Evolutionary conservation across 2,888 invertebrate genomes (phyloP).

Genomic region (Acanthosepion pharaonis): DNA sequence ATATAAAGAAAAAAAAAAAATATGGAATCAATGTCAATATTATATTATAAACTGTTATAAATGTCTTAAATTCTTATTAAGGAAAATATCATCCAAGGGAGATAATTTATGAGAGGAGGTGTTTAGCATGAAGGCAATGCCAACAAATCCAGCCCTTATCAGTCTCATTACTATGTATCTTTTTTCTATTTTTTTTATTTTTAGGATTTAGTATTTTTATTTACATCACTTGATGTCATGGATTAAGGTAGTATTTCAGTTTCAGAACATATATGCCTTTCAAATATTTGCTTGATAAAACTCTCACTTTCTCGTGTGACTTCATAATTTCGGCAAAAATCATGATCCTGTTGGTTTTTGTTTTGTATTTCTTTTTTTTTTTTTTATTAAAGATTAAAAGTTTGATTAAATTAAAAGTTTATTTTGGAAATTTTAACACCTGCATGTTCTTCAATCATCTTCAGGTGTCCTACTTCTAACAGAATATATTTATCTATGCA

Average conservation of each 20-base stretch:
- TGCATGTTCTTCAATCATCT: background rate
- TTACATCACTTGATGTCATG: background rate
- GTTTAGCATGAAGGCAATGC: background rate
- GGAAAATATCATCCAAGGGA: background rate
- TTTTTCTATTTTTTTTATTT: no score
- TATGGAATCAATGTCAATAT: background rate
- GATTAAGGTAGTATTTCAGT: background rate
- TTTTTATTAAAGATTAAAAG: background rate
- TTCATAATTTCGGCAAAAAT: background rate
- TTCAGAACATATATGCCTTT: background rate
- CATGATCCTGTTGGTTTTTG: background rate
- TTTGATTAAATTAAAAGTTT: background rate
- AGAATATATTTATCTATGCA: background rate
- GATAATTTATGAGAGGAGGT: background rate
- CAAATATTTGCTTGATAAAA: no score
- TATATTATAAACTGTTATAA: background rate
- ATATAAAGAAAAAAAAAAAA: background rate
- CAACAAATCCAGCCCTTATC: conserved; percentile 3
- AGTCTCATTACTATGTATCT: background rate
- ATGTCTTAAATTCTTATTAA: background rate
- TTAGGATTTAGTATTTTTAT: background rate
- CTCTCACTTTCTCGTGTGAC: background rate
- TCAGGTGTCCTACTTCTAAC: background rate
- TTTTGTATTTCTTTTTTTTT: background rate
- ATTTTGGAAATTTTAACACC: background rate